Conservation (phyloP, 1,140 invertebrate species). For the Centruroides sculpturatus region DNA sequence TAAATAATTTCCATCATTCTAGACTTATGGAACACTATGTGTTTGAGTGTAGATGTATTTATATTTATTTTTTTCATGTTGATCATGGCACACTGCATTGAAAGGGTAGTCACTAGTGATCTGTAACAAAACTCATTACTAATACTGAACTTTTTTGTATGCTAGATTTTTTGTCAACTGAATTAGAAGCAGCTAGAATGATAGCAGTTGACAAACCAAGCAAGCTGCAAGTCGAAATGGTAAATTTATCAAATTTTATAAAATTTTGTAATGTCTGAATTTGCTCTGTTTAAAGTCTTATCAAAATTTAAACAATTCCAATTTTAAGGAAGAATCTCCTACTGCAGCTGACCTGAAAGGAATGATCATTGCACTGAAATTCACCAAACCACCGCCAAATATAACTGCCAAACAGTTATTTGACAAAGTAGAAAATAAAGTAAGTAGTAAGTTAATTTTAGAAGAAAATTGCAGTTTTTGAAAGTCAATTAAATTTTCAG, state of each 20-base stretch:
- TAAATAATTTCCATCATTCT: too few relatives aligned
- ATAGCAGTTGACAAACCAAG: slow-evolving; percentile 45
- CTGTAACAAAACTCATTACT: too few relatives aligned
- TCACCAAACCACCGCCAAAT: slow-evolving; percentile 70
- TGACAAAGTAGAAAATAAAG: slow-evolving; percentile 53
- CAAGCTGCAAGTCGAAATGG: slow-evolving; percentile 33
- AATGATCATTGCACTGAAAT: slow-evolving; percentile 56
- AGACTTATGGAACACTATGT: too few relatives aligned
- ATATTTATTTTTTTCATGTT: too few relatives aligned
- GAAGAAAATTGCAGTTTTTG: not conserved
- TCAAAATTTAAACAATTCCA: slow-evolving; percentile 4
- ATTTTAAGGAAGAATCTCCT: slow-evolving; percentile 55
- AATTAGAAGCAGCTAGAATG: slow-evolving; percentile 68
- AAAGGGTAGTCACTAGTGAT: too few relatives aligned
- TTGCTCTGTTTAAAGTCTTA: too few relatives aligned
- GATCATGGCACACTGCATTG: too few relatives aligned
- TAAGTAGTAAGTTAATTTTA: slow-evolving; percentile 17
- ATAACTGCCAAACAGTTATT: slow-evolving; percentile 61
- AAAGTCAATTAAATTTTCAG: too few relatives aligned
- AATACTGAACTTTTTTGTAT: too few relatives aligned
- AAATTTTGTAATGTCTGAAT: too few relatives aligned
- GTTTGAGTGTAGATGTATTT: too few relatives aligned
- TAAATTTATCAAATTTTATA: slow-evolving; percentile 8
- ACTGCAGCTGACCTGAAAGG: slow-evolving; percentile 59
- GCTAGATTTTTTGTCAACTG: slow-evolving; percentile 54